Evolutionary conservation across 1,140 invertebrate genomes (phyloP), one percentile per base, ranked within the genome.

Genomic region (Drosophila rufa): DNA sequence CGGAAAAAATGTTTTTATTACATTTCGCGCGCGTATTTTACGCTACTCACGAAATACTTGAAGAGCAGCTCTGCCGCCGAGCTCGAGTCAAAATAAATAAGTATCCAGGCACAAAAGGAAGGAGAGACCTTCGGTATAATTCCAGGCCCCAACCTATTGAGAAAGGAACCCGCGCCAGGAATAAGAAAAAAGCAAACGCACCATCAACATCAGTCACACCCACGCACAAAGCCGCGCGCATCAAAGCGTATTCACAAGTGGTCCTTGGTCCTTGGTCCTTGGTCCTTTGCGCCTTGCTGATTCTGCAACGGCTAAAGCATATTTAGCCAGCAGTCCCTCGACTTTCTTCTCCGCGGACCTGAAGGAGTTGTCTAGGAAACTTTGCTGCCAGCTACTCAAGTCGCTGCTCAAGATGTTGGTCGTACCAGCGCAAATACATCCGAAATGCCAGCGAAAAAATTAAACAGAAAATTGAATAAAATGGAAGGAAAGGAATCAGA

Each of bases 291-390:
- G 89, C 89, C 86, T 79, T 70, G 73, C 89, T 85, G 83, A 91
- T 84, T 91, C 75, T 62, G 69, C 79, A 91, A 91, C 84, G 83
- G 79, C 84, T 82, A 91, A 89, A 90, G 80, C 74, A 89, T 89
- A 90, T 89, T 89, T 90, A 90, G 82, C 70, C 67, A 71, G 78
- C 73, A 90, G 85, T 91, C 81, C 81, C 87, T 75, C 81, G 75
- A 74, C 73, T 62, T 56, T 22, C 46, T 51, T 43, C 40, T 51
- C 43, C 58, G 51, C 68, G 62, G 68, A 62, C 82, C 84, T 89
- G 90, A 87, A 91, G 89, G 83, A 91, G 89, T 91, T 91, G 89
- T 91, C 89, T 91, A 84, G 89, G 89, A 87, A 91, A 91, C 89
- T 91, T 91, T 87, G 78, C 89, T 68, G 79, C 86, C 47, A 90